Evolutionary conservation across 2,113 vertebrate genomes (phyloP).

Genomic region (Rattus rattus): DNA sequence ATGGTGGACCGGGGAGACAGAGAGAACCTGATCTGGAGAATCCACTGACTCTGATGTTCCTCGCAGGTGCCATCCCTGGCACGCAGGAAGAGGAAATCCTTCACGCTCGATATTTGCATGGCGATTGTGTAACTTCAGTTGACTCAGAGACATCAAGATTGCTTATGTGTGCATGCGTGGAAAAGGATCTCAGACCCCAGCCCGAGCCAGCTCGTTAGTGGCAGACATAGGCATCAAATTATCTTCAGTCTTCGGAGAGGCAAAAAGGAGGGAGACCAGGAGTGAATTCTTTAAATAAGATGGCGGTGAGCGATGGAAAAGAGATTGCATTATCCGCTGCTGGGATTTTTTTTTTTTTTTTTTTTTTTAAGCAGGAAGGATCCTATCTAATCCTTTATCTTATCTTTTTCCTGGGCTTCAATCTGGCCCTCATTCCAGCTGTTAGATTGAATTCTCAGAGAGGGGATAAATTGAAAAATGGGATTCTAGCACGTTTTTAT

Average conservation of each 20-base stretch:
- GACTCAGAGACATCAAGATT: neutral
- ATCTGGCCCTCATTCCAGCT: slow-evolving; percentile 28
- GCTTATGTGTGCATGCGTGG: neutral
- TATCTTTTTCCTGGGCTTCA: slow-evolving; percentile 2
- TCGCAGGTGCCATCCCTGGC: no score
- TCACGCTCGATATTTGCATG: neutral
- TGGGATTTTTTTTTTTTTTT: neutral
- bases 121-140: neutral
- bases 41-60: accelerated
- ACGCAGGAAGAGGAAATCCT: accelerated
- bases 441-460: slow-evolving; percentile 67
- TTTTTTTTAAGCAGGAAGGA: neutral
- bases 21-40: no score
- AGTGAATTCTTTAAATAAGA: slow-evolving; percentile 23
- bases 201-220: accelerated
- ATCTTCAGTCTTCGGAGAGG: neutral
- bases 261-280: neutral
- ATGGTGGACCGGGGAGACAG: neutral
- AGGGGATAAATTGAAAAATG: slow-evolving; percentile 52
- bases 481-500: slow-evolving; percentile 9
- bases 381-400: slow-evolving; percentile 30
- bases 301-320: neutral
- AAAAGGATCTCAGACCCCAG: neutral
- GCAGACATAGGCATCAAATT: neutral
- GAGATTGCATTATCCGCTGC: neutral